These are phyloP conservation scores for Sylvilagus floridanus DNA, from an alignment of 2,797 vertebrate genomes.

Conservation along the genomic window DNA sequence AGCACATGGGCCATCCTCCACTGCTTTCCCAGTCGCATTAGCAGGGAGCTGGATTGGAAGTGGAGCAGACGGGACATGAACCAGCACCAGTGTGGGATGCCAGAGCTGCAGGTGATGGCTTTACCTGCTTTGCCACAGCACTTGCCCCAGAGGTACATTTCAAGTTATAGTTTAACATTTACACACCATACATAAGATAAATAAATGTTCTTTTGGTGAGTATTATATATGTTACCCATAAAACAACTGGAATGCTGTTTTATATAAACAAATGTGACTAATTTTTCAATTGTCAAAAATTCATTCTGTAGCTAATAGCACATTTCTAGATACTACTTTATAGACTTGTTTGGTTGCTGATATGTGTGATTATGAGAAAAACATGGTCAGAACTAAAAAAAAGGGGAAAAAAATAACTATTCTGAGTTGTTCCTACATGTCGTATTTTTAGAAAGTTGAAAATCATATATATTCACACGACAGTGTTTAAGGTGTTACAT, in stretches of 20 bases:
- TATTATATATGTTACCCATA: conserved; percentile 11
- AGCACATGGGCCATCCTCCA: too few species aligned
- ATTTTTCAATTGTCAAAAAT: conserved; percentile 30
- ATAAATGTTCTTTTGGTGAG: conserved; percentile 27
- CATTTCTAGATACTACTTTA: not conserved
- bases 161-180: not conserved
- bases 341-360: conserved; percentile 16
- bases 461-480: not conserved
- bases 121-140: too few species aligned
- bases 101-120: too few species aligned
- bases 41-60: too few species aligned
- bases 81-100: too few species aligned
- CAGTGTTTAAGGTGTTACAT: not conserved
- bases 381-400: not conserved
- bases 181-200: not conserved
- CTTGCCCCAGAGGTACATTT: not conserved
- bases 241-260: conserved; percentile 2
- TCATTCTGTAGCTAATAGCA: not conserved
- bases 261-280: not conserved
- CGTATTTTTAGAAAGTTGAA: conserved; percentile 20
- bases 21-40: too few species aligned
- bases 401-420: not conserved
- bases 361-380: conserved; percentile 13
- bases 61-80: too few species aligned
- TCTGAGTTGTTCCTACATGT: not conserved